These are phyloP conservation scores for Sus cebifrons DNA, from an alignment of 2,797 vertebrate species.

Conservation along the genomic window DNA sequence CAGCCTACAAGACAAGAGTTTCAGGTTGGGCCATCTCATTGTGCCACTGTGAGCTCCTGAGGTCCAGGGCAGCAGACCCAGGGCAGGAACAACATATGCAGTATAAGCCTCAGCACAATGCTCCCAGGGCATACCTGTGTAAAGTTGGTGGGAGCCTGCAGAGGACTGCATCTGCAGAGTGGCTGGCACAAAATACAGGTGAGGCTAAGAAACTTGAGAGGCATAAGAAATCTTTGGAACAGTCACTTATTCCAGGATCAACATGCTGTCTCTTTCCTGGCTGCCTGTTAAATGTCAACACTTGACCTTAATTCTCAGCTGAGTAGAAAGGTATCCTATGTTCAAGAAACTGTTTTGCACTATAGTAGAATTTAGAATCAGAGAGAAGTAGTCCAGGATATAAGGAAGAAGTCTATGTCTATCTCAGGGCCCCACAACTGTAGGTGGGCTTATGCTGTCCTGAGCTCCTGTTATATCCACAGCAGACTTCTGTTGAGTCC, in stretches of 20 bases:
- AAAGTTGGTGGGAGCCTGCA: background rate
- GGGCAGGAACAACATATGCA: background rate
- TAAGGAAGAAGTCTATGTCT: background rate
- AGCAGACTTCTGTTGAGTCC: background rate
- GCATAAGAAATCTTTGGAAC: background rate
- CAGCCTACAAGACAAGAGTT: background rate
- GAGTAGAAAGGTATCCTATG: background rate
- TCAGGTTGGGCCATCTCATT: background rate
- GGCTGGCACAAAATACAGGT: background rate
- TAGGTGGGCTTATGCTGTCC: background rate
- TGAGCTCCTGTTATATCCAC: background rate
- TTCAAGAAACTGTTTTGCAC: background rate
- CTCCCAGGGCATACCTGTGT: background rate
- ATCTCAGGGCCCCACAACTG: background rate
- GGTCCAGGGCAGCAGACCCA: background rate
- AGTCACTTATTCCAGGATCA: background rate
- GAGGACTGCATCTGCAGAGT: background rate
- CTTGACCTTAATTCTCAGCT: background rate
- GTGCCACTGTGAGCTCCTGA: background rate
- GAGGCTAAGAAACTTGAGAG: background rate
- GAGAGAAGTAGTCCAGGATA: background rate
- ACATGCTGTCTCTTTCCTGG: background rate
- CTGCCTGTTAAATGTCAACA: background rate
- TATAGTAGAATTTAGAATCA: background rate
- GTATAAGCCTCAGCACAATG: background rate